Base-by-base conservation (phyloP, 64 coral and sea anemone genomes). In the Montipora sp. region DNA sequence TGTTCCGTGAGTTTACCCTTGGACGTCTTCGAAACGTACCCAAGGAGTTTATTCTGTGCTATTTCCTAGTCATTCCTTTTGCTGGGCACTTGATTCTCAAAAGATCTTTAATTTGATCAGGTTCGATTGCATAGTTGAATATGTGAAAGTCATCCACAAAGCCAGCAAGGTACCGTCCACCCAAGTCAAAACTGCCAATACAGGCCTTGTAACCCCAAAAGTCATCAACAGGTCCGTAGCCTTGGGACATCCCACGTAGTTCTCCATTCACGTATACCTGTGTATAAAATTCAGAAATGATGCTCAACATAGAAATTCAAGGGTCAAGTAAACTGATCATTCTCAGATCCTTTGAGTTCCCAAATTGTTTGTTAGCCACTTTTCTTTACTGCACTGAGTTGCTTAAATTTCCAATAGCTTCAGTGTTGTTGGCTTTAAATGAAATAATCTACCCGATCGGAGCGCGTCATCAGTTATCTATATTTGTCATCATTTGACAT, bases 161-260 rank as follows among this genome's bases (percentile, higher is more conserved):
- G 12, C 91, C 98, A 11, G 61, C 75, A n/a, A 99, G 67, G 73
- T 91, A 99, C 18, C 98, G 77, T 12, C 94, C 98, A 59, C 96
- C 98, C 10, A 94, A 92, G 47, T 99, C 98, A 94, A 96, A 99
- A 79, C 92, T 99, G 12, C 98, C 98, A 20, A 99, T 68, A 36
- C 91, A 89, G 13, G 98, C 98, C 79, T 96, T 96, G 87, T 99
- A 96, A 10, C 98, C 98, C 98, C 98, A 99, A 48, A 96, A 77
- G 47, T 90, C 80, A 67, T 99, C 98, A 18, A 99, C 73, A n/a
- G 77, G 18, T 36, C 94, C 98, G 22, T 46, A 24, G 1, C 98
- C 98, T 51, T 68, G 7, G 7, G 83, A 45, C 7, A 77, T 84
- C 0, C 70, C 94, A 16, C 85, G 84, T 9, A 89, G 23, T 79